Percentiles rank a stretch among this genome's conserved stretches.
Evolutionary conservation across 2,113 vertebrate species (phyloP).

Genomic region (Gnathonemus longibarbis): DNA sequence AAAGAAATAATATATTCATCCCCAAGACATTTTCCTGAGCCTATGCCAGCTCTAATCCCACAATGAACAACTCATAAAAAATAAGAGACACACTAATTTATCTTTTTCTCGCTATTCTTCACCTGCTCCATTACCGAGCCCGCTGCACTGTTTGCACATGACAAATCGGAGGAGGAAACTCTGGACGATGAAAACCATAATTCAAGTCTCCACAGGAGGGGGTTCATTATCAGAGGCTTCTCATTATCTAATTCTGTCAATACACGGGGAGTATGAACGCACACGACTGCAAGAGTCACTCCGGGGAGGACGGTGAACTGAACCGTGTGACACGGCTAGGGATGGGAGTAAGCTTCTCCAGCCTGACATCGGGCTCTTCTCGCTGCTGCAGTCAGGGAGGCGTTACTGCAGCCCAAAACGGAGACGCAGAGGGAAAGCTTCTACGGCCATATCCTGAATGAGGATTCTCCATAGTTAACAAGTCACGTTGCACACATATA

Average conservation of each 20-base stretch:
- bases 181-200: not conserved
- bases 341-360: not conserved
- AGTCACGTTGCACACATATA: not conserved
- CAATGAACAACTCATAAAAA: constrained; percentile 1
- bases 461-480: not conserved
- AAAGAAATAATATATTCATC: not conserved
- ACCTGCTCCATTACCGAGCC: not conserved
- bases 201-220: not conserved
- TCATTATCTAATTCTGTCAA: not conserved
- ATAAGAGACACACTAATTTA: constrained; percentile 2
- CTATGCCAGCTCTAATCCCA: not conserved
- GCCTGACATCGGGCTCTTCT: not conserved
- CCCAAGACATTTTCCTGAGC: not conserved
- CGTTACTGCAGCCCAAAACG: not conserved
- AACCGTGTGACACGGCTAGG: not conserved
- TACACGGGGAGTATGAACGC: not conserved
- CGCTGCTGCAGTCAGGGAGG: not conserved
- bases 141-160: not conserved
- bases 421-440: not conserved
- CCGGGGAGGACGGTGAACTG: not conserved
- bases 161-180: not conserved
- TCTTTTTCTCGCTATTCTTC: not conserved
- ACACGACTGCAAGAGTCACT: not conserved
- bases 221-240: not conserved
- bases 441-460: not conserved